These are phyloP conservation scores for Drosophila hamatofila DNA, from an alignment of 2,888 invertebrate species.

Conservation along the genomic window DNA sequence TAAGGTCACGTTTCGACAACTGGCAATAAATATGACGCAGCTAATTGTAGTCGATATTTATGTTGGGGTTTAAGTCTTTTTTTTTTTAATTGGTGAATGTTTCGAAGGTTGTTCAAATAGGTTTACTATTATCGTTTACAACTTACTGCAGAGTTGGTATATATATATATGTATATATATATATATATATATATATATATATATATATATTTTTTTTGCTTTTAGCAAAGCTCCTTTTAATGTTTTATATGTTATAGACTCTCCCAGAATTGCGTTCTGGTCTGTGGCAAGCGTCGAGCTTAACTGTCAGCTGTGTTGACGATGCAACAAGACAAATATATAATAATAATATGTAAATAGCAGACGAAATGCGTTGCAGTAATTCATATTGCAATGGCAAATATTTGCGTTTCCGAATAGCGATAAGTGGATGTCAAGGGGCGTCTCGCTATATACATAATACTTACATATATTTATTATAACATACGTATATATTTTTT, in stretches of 20 bases:
- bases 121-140: constrained; percentile 1
- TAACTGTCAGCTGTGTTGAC: constrained; percentile 25
- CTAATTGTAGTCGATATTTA: constrained; percentile 23
- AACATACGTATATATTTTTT: constrained; percentile 1
- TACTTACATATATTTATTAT: background rate
- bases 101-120: constrained; percentile 31
- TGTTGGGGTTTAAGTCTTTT: background rate
- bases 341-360: constrained; percentile 12
- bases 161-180: too few species aligned
- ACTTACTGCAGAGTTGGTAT: too few species aligned
- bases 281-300: constrained; percentile 19
- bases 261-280: constrained; percentile 10
- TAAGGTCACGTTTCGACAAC: constrained; percentile 17
- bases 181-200: too few species aligned
- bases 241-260: background rate
- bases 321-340: constrained; percentile 12
- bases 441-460: constrained; percentile 35
- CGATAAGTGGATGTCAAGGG: constrained; percentile 75
- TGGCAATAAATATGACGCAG: background rate
- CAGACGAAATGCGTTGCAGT: constrained; percentile 40
- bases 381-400: constrained; percentile 38
- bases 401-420: constrained; percentile 39
- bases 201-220: too few species aligned
- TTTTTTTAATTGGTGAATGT: background rate
- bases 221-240: background rate